A percentile compares a stretch with the other conserved stretches of the same genome.
These are phyloP conservation scores for Paguma larvata DNA, from an alignment of 2,797 vertebrate genomes.

Conservation along the genomic window DNA sequence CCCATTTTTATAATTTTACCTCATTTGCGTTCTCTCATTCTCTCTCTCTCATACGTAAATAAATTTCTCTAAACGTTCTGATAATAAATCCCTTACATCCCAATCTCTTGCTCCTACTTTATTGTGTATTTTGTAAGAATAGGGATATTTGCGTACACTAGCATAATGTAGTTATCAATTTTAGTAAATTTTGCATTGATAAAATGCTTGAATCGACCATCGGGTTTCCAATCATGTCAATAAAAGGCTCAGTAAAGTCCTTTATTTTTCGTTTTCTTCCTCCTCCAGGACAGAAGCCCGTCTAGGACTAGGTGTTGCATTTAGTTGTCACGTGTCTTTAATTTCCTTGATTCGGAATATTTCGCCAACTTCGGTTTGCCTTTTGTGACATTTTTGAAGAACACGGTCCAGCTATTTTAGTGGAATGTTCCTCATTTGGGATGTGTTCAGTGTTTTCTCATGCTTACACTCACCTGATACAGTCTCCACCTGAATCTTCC, in stretches of 20 bases:
- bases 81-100: not conserved
- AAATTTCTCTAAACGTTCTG: not conserved
- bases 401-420: not conserved
- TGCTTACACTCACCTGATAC: not conserved
- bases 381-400: not conserved
- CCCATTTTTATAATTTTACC: not conserved
- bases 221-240: not conserved
- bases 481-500: not conserved
- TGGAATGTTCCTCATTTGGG: not conserved
- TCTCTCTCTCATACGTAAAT: not conserved
- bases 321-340: not conserved
- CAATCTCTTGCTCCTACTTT: not conserved
- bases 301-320: not conserved
- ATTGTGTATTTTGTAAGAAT: not conserved
- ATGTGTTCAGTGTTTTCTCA: not conserved
- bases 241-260: not conserved
- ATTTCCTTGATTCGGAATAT: not conserved
- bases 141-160: not conserved
- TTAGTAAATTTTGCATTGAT: not conserved
- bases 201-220: not conserved
- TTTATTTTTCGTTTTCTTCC: not conserved
- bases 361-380: not conserved
- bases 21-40: not conserved
- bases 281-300: not conserved
- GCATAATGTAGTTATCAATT: not conserved